Evolutionary conservation across 1,140 invertebrate genomes (phyloP).

Genomic region (Daktulosphaira vitifoliae): DNA sequence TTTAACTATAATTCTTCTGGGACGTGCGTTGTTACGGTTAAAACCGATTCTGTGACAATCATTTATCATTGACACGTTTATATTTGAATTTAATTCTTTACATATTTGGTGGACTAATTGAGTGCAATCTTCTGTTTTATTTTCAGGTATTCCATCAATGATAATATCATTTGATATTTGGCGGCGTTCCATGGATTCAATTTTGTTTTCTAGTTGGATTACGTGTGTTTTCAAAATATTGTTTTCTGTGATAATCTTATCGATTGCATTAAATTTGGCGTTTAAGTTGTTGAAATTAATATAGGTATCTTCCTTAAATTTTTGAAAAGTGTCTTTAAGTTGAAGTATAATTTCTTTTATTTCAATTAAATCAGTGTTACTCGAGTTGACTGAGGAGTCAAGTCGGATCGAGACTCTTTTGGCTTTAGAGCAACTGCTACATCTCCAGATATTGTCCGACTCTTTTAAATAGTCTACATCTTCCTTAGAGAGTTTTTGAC

Average conservation of each 20-base stretch:
- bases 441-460: neutral
- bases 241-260: neutral
- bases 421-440: neutral
- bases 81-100: neutral
- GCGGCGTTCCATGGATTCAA: neutral
- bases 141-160: neutral
- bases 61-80: neutral
- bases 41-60: neutral
- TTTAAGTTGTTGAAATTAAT: neutral
- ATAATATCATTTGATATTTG: neutral
- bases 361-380: neutral
- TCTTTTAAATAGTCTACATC: neutral
- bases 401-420: neutral
- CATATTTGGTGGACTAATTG: neutral
- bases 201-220: neutral
- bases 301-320: neutral
- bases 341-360: neutral
- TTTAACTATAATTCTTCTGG: neutral
- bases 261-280: neutral
- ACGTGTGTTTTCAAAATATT: neutral
- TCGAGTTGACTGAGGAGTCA: neutral
- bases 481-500: neutral
- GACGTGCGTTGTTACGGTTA: neutral
- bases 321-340: neutral
- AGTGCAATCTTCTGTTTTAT: neutral